Base-by-base conservation (phyloP, 2,113 vertebrate genomes). In the Rallus limicola region DNA sequence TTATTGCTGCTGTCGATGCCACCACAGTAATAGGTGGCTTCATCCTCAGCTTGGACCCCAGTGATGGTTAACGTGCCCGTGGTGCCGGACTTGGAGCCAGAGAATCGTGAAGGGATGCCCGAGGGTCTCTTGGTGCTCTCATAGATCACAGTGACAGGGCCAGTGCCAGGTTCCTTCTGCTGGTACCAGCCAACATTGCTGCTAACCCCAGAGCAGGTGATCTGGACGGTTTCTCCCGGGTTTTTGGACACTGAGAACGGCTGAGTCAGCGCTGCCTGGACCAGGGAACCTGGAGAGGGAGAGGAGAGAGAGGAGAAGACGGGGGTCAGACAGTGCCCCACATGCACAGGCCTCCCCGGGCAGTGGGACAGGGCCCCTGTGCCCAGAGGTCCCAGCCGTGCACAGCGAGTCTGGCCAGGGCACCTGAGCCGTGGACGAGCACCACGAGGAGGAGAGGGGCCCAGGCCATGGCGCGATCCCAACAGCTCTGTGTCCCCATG, bases 161-260 rank as follows among this genome's bases (percentile, higher is more conserved):
- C 50, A 50, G 0, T 72, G 31, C 55, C 69, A 68, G 64, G 64
- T 1, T 31, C 28, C 68, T 85, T 96, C 82, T 93, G 71, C 55
- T 94, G 81, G 34, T 5, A 62, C 86, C 93, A 97, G 5, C 46
- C 42, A 44, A 44, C 46, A 53, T 5, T 5, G 26, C 26, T 31
- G 28, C 53, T 29, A 44, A 44, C 4, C 2, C 78, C 53, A 0
- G 88, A 23, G 90, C 88, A 92, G 53, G 87, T 59, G 52, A 93
- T 70, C 18, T 0, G 20, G 31, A 42, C 36, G 0, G 20, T 77
- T 0, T 44, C 9, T 34, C 90, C 76, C 1, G 4, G 17, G 0
- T 28, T 9, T 24, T 16, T 59, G 0, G 56, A 71, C 33, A 81
- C 0, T 0, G 26, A n/a, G 7, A 58, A 0, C 0, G 59, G 48